Base-by-base conservation (phyloP, 2,797 vertebrate genomes). In the Cheirogaleus major region DNA sequence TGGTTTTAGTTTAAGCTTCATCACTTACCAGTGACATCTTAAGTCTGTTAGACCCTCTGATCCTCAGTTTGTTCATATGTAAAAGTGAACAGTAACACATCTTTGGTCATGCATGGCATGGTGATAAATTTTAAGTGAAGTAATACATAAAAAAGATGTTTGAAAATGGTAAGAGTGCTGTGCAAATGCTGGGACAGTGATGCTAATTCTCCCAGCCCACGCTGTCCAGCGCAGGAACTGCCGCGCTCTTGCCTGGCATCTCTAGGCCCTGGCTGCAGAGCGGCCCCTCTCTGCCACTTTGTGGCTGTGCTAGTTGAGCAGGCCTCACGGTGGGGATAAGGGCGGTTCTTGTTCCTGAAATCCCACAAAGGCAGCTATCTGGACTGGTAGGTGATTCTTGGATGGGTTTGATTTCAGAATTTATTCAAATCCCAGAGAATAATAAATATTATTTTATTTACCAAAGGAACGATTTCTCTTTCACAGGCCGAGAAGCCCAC, bases 401-500 rank as follows among this genome's bases (percentile, higher is more conserved):
- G 41, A 25, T 91, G 52, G 55, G 7, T 67, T 90, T 85, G 92
- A 13, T 45, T 75, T 95, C 38, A 13, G n/a, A 57, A 88, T 75
- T 93, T 65, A 32, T 45, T 93, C 55, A 48, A 45, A 55, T 59
- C 45, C 59, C 10, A 73, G 38, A 67, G 67, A 75, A 17, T 61
- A 65, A 65, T 57, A 55, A 72, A 45, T 61, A 5, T 7, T 7
- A 38, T 38, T 63, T 80, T 41, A 12, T 48, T 89, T 69, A 85
- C 82, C 52, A 18, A 63, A 75, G 69, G 15, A 48, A 8, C 0
- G 0, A 61, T 92, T 43, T 95, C 63, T 96, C 72, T 94, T 84
- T 82, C 30, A n/a, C 95, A 99, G 99, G 99, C 97, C 99, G 99
- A 96, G 99, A 99, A 98, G 99, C 99, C 96, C 99, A 99, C 0